Evolutionary conservation across 1,140 invertebrate species (phyloP).

Genomic region (Zaprionus gabonicus): DNA sequence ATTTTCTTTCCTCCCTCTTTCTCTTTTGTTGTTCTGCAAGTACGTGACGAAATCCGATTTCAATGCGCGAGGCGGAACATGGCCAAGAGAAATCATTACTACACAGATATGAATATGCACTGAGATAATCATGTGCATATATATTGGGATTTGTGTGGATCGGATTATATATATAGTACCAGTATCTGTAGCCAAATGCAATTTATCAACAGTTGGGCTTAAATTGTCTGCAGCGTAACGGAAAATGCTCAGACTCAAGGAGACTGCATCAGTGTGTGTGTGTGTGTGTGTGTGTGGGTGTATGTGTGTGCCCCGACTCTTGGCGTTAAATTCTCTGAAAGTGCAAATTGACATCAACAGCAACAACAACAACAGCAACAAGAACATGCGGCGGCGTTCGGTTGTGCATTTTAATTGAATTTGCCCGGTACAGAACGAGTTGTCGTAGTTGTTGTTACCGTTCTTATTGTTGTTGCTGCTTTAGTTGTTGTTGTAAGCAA

Average conservation of each 20-base stretch:
- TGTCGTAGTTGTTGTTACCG: background rate
- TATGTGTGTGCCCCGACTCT: background rate
- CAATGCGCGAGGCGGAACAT: constrained; percentile 51
- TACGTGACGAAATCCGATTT: constrained; percentile 80
- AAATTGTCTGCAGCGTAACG: constrained; percentile 80
- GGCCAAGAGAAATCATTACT: constrained; percentile 35
- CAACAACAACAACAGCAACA: constrained; percentile 18
- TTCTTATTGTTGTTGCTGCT: background rate
- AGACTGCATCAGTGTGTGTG: constrained; percentile 30
- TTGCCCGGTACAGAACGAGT: background rate
- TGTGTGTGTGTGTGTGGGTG: constrained; percentile 1
- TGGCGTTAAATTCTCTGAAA: constrained; percentile 72
- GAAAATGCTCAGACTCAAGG: constrained; percentile 50
- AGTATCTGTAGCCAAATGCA: constrained; percentile 75
- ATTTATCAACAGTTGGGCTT: constrained; percentile 80
- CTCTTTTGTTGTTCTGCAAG: constrained; percentile 34
- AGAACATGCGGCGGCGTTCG: constrained; percentile 22
- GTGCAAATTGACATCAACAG: constrained; percentile 70
- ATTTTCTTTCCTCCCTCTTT: constrained; percentile 49
- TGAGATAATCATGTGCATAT: background rate
- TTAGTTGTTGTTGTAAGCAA: constrained; percentile 27
- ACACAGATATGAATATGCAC: constrained; percentile 5
- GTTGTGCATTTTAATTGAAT: constrained; percentile 52
- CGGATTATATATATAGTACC: constrained; percentile 20
- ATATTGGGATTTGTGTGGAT: background rate